Evolutionary conservation across 1,140 invertebrate species (phyloP), one percentile per base, ranked within the genome.

Genomic region (Propsilocerus akamusi): DNA sequence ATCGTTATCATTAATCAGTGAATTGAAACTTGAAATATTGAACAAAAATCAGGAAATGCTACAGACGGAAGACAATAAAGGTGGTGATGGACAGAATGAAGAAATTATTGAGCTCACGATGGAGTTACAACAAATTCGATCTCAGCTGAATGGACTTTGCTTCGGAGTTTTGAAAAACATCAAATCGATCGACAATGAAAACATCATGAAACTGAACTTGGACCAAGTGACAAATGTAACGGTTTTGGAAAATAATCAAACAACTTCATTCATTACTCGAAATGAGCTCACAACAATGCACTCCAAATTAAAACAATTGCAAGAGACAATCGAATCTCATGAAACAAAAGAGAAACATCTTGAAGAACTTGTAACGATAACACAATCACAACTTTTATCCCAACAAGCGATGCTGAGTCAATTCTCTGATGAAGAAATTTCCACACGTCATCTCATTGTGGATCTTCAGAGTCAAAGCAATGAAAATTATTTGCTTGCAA

Each of bases 311-410:
- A 25, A 47, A 26, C 52, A 53, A 8, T 54, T 60, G 53, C 49
- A 56, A 20, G 51, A 52, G 12, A 53, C 56, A 20, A 57, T 61
- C 14, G 41, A 53, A 24, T 56, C 58, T 20, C 41, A 70, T 47
- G 49, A 56, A 32, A 51, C 59, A 10, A 65, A 72, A 30, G 66
- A 63, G 26, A 62, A 68, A 22, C 62, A 59, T 41, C 52, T 72
- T 23, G 62, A 64, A 49, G 65, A 62, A 20, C 51, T 60, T 3
- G 49, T 67, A 0, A 58, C 66, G 34, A 64, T 72, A 12, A 59
- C 66, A 26, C 58, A 65, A 26, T 60, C 64, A 5, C 69, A 59
- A 54, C 46, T 26, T 32, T 32, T 56, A 46, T 62, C 63, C 0
- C 63, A 65, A 47, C 63, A 65, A 41, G 57, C 51, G 47, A 26